Conservation (phyloP, 2,888 invertebrate species). For the Caradrina kadenii region DNA sequence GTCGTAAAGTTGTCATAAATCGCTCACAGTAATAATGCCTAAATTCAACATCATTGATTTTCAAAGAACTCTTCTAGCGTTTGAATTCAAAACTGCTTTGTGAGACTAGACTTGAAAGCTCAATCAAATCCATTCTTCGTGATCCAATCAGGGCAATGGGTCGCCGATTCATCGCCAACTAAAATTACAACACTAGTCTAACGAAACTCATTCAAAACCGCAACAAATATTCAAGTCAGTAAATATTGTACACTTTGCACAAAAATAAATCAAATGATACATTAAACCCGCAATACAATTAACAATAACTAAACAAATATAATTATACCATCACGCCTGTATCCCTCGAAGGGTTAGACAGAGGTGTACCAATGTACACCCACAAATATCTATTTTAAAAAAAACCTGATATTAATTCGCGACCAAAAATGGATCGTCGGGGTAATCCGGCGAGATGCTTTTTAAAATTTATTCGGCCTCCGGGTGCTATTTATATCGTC, state of each 20-base stretch:
- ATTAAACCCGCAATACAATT: slow-evolving; percentile 28
- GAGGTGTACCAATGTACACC: no score
- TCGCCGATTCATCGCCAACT: slow-evolving; percentile 21
- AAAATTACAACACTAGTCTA: slow-evolving; percentile 18
- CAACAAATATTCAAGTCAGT: neutral
- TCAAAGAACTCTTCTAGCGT: neutral
- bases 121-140: slow-evolving; percentile 9
- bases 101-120: neutral
- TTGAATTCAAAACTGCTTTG: neutral
- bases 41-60: neutral
- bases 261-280: no score
- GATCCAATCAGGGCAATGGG: slow-evolving; percentile 7
- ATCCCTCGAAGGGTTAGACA: no score
- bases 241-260: no score
- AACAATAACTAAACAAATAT: slow-evolving; percentile 51
- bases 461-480: slow-evolving; percentile 88
- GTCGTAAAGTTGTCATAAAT: slow-evolving; percentile 28
- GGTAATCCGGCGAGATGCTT: slow-evolving; percentile 77
- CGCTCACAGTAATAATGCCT: neutral
- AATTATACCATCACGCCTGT: no score
- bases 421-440: slow-evolving; percentile 64
- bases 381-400: slow-evolving; percentile 59
- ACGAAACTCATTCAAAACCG: slow-evolving; percentile 22
- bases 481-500: slow-evolving; percentile 88
- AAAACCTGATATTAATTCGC: slow-evolving; percentile 63